These are phyloP conservation scores for Lepidocolaptes lacrymiger DNA, from an alignment of 2,797 vertebrate species.

Conservation along the genomic window DNA sequence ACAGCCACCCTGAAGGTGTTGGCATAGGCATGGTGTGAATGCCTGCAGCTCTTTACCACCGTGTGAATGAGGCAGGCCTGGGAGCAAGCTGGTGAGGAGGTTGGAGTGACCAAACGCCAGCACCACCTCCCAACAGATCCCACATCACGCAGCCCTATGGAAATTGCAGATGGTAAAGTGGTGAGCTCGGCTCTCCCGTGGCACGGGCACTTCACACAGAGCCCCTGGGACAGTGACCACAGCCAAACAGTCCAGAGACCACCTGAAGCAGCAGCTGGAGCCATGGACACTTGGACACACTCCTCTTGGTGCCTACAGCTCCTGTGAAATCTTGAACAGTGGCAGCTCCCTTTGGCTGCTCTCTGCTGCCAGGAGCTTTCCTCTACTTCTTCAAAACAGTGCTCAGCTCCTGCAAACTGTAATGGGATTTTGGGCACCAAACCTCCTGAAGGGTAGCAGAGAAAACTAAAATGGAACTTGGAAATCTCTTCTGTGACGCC, in stretches of 20 bases:
- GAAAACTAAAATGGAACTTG: neutral
- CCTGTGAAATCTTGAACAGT: neutral
- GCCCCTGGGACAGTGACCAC: neutral
- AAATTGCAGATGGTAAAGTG: neutral
- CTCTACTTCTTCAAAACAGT: neutral
- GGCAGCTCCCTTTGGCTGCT: neutral
- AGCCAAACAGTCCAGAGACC: neutral
- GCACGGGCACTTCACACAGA: neutral
- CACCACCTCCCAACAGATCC: neutral
- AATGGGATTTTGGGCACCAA: neutral
- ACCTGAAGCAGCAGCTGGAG: neutral
- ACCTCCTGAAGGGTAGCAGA: neutral
- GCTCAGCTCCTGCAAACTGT: neutral
- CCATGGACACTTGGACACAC: neutral
- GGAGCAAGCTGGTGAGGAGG: neutral
- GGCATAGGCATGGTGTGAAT: neutral
- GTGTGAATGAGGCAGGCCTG: neutral
- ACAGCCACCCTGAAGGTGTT: rapidly evolving
- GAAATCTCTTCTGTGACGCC: neutral
- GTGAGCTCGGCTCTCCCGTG: rapidly evolving
- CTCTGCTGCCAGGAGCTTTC: neutral
- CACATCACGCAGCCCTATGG: rapidly evolving
- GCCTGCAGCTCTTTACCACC: neutral
- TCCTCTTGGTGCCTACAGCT: neutral
- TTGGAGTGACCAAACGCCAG: neutral